Base-by-base conservation (phyloP, 2,113 vertebrate genomes). In the Platysteira castanea region DNA sequence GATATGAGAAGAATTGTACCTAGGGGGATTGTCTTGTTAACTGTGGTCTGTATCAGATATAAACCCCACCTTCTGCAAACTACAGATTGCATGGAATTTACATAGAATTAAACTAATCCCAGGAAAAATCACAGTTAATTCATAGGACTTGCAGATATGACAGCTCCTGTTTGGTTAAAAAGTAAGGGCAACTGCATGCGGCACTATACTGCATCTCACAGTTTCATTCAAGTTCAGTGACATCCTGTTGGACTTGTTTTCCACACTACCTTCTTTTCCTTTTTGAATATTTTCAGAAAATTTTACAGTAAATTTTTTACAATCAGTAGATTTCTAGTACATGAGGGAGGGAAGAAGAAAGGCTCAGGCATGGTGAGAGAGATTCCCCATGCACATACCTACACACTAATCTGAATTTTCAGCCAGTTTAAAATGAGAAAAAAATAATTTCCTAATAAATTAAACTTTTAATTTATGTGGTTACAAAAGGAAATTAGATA, bases 51-150 rank as follows among this genome's bases (percentile, higher is more conserved):
- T 84, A 81, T 91, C 68, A 90, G 53, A 79, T 50, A 37, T 67
- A 93, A 89, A 76, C 50, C 21, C 42, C 89, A 96, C 87, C 56
- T 96, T 97, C 90, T 97, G 89, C 81, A 92, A 97, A 95, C 91
- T 97, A 91, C 73, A 95, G 94, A 97, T 97, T 96, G 91, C 42
- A 11, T 88, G 53, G 87, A 93, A 91, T 96, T 97, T 97, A 97
- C 96, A 96, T 76, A 97, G 96, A 97, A 96, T 98, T 97, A 96
- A 90, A 94, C 84, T 92, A 98, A 97, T 97, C 94, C 86, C 88
- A 97, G 97, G 91, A 96, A 98, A 98, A 97, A 85, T 96, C 95
- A 95, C 96, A 93, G 95, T 98, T 97, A 96, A 95, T 97, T 97
- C 95, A 96, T 15, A 92, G 90, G 70, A 95, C 74, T 96, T 97